Conservation (phyloP, 2,797 vertebrate species). For the Antrozous pallidus region DNA sequence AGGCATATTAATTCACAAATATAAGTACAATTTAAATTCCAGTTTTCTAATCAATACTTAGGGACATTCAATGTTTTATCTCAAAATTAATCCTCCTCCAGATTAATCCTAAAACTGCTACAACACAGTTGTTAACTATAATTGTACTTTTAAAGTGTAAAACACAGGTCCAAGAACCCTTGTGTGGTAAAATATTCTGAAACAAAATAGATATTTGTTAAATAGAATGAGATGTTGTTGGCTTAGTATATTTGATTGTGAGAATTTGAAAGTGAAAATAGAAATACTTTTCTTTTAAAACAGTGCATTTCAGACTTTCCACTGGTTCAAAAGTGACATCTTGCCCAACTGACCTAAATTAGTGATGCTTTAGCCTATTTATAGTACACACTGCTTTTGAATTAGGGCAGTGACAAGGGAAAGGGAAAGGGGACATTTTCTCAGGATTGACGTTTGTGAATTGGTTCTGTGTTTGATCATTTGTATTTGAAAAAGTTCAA, state of each 20-base stretch:
- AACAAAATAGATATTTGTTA: background rate
- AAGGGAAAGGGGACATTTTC: background rate
- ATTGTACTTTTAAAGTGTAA: background rate
- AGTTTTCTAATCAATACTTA: background rate
- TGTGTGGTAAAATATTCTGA: background rate
- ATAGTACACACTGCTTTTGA: background rate
- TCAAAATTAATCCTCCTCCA: background rate
- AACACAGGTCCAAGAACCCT: background rate
- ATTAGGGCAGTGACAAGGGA: slow-evolving; percentile 14
- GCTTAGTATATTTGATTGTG: background rate
- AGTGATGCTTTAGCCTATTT: background rate
- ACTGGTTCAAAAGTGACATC: background rate
- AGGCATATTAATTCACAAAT: background rate
- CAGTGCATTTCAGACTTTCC: background rate
- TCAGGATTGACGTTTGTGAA: slow-evolving; percentile 14
- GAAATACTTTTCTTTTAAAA: background rate
- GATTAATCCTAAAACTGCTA: background rate
- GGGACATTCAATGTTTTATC: background rate
- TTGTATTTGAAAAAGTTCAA: slow-evolving; percentile 26
- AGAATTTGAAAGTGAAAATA: slow-evolving; percentile 2
- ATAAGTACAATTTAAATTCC: slow-evolving; percentile 22
- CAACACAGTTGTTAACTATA: background rate
- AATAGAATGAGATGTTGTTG: background rate
- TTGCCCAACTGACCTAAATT: background rate
- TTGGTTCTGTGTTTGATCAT: background rate